phyloP scores from a whole-genome alignment of 2,113 vertebrate species.

The Nematolebias whitei region DNA sequence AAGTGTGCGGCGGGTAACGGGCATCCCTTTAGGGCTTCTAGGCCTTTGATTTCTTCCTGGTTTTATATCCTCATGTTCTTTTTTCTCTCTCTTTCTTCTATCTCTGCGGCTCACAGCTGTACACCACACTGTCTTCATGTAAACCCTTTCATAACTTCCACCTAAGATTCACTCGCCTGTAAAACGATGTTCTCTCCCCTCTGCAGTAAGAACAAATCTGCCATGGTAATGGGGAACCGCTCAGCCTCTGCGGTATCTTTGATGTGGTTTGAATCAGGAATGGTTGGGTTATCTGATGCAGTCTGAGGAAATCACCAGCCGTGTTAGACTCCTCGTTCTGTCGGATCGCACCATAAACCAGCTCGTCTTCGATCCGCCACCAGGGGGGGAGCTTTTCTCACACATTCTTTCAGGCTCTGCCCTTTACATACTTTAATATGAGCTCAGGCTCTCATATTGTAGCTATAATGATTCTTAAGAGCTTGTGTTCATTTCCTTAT shows the following conservation, averaged over 20 bases:
- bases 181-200: background rate
- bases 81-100: slow-evolving; percentile 4
- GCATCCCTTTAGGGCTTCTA: too few relatives aligned
- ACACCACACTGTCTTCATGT: slow-evolving; percentile 26
- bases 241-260: background rate
- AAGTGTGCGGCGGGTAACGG: too few relatives aligned
- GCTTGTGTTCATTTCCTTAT: too few relatives aligned
- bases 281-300: slow-evolving; percentile 15
- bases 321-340: slow-evolving; percentile 15
- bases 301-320: slow-evolving; percentile 34
- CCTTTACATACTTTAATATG: slow-evolving; percentile 17
- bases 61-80: background rate
- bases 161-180: slow-evolving; percentile 20
- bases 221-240: background rate
- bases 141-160: too few relatives aligned
- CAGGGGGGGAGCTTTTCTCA: slow-evolving; percentile 72
- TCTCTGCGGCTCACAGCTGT: slow-evolving; percentile 35
- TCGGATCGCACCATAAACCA: slow-evolving; percentile 1
- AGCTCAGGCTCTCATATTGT: slow-evolving; percentile 11
- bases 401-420: slow-evolving; percentile 42
- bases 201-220: background rate
- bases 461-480: background rate
- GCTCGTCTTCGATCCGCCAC: slow-evolving; percentile 50
- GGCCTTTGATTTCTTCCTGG: too few relatives aligned
- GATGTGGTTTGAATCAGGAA: slow-evolving; percentile 18